phyloP scores from a whole-genome alignment of 2,888 invertebrate genomes.

The Phortica magna region DNA sequence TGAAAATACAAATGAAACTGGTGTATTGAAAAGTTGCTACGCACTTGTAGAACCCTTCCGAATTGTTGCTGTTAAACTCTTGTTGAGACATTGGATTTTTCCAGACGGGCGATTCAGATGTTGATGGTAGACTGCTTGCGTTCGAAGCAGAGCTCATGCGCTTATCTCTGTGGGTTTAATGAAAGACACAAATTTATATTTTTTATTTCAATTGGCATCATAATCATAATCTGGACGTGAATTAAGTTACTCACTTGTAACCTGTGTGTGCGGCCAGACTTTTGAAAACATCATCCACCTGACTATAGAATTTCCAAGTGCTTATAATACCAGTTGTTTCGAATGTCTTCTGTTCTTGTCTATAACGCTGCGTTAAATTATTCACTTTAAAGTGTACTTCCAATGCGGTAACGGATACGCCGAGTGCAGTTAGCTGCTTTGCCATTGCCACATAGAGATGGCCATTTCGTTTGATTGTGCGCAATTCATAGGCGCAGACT shows the following conservation, averaged over 20 bases:
- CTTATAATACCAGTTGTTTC: constrained; percentile 77
- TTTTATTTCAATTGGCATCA: neutral
- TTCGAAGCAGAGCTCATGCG: constrained; percentile 77
- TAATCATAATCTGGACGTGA: neutral
- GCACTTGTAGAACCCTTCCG: constrained; percentile 77
- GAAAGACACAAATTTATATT: neutral
- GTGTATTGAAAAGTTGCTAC: neutral
- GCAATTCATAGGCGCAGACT: constrained; percentile 77
- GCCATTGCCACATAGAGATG: constrained; percentile 78
- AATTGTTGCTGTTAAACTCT: constrained; percentile 76
- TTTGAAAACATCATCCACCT: constrained; percentile 77
- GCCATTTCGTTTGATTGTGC: constrained; percentile 77
- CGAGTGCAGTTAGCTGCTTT: constrained; percentile 76
- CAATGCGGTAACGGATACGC: constrained; percentile 76
- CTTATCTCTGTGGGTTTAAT: constrained; percentile 69
- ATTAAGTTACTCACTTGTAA: constrained; percentile 62
- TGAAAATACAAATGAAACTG: constrained; percentile 2
- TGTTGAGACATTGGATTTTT: constrained; percentile 78
- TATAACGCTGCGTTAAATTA: constrained; percentile 76
- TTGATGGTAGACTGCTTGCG: constrained; percentile 75
- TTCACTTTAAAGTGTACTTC: constrained; percentile 77
- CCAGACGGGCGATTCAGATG: constrained; percentile 77
- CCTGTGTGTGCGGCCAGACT: constrained; percentile 75
- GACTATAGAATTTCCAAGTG: constrained; percentile 77
- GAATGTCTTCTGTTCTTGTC: constrained; percentile 76